A percentile compares a stretch with the other conserved stretches of the same genome.
These are phyloP conservation scores for Lucilia sericata DNA, from an alignment of 1,140 invertebrate species.

Conservation along the genomic window DNA sequence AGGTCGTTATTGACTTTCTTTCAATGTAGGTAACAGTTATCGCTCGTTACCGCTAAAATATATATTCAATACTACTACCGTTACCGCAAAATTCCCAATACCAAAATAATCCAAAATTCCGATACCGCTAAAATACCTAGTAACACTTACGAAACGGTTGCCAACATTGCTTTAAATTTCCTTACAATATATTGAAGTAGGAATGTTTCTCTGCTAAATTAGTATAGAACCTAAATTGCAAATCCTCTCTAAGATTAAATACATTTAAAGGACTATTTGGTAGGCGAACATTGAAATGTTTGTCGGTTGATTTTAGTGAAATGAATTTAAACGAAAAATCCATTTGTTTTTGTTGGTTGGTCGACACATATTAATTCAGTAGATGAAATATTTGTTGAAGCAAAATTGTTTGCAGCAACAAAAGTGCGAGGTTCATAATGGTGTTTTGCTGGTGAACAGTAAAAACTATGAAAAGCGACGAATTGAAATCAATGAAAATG, in stretches of 20 bases:
- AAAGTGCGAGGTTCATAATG: not conserved
- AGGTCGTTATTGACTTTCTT: too few relatives aligned
- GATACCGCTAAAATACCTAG: not conserved
- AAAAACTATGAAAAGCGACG: not conserved
- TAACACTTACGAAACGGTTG: too few relatives aligned
- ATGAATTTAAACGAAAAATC: not conserved
- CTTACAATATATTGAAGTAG: too few relatives aligned
- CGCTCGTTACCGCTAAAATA: too few relatives aligned
- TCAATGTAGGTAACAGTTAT: too few relatives aligned
- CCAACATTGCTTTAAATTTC: too few relatives aligned
- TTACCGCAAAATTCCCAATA: too few relatives aligned
- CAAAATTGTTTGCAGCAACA: not conserved
- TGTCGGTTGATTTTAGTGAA: not conserved
- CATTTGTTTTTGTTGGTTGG: not conserved
- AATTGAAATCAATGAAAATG: too few relatives aligned
- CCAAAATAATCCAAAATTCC: not conserved
- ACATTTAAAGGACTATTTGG: not conserved
- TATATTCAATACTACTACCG: too few relatives aligned
- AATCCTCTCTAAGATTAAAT: not conserved
- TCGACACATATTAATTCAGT: slow-evolving; percentile 18
- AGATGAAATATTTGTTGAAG: slow-evolving; percentile 20
- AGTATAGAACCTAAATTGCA: too few relatives aligned
- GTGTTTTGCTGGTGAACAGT: not conserved
- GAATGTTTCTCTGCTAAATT: too few relatives aligned
- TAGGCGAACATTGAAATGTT: slow-evolving; percentile 34